These are phyloP conservation scores for Hyposmocoma kahamanoa DNA, from an alignment of 1,140 invertebrate species.

Conservation along the genomic window DNA sequence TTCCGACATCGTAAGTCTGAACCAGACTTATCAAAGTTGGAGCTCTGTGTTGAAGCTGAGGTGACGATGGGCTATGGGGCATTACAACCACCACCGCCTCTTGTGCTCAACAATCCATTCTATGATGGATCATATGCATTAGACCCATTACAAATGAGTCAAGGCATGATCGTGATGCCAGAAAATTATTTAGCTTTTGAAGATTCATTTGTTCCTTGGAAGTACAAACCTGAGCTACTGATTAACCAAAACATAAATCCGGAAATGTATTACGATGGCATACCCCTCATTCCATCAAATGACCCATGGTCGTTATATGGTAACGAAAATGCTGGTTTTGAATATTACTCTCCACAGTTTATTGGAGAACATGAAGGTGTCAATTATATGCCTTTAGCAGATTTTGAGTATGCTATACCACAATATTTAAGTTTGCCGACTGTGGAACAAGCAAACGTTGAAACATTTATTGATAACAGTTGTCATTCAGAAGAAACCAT, in stretches of 20 bases:
- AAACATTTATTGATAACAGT: conserved; percentile 22
- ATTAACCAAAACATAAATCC: conserved; percentile 39
- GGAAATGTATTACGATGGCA: conserved; percentile 53
- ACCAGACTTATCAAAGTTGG: conserved; percentile 63
- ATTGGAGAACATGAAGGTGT: conserved; percentile 44
- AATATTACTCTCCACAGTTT: conserved; percentile 53
- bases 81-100: conserved; percentile 37
- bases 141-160: conserved; percentile 37
- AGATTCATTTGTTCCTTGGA: conserved; percentile 67
- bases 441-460: conserved; percentile 28
- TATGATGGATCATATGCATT: conserved; percentile 61
- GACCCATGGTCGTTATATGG: conserved; percentile 60
- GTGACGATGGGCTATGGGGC: conserved; percentile 40
- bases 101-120: conserved; percentile 71
- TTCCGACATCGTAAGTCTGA: conserved; percentile 48
- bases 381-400: conserved; percentile 58
- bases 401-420: conserved; percentile 54
- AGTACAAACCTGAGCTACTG: conserved; percentile 48
- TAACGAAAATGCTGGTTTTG: conserved; percentile 39
- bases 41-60: conserved; percentile 53
- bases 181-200: conserved; percentile 69
- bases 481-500: conserved; percentile 19
- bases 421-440: conserved; percentile 56
- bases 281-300: conserved; percentile 53
- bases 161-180: conserved; percentile 49